Base-by-base conservation (phyloP, 2,888 invertebrate genomes). In the Mechanitis messenoides region DNA sequence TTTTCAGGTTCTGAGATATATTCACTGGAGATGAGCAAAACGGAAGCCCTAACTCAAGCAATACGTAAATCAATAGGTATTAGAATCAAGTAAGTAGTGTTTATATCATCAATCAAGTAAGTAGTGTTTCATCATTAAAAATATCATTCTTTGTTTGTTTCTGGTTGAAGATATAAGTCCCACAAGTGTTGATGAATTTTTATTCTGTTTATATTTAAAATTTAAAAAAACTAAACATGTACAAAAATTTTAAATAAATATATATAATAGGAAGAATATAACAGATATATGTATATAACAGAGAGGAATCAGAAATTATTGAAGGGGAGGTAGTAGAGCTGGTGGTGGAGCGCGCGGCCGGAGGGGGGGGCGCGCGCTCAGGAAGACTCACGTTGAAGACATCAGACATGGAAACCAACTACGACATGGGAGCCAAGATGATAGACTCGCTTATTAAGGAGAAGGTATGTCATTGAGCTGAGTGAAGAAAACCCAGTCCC, bases 381-480 rank as follows among this genome's bases (percentile, higher is more conserved):
- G 98, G 98, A 1, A 97, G 99, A 74, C 91, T 99, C 45, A 99
- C 98, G 0, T 89, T 99, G 55, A 99, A 99, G 90, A 99, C 99
- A 0, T 99, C 98, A 0, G 99, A 99, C 83, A 99, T 99, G 99
- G 99, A 99, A 85, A 99, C 99, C 0, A 95, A 98, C 68, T 99
- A 99, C 80, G 99, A 99, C 82, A 92, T 99, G 79, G 99, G 99
- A 2, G 95, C 95, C 58, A 99, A 99, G 91, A 98, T 99, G 94
- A 98, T 99, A 60, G 98, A 99, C 81, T 96, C 97, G 59, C 92
- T 98, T 61, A 94, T 97, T 72, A 98, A 98, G 76, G 98, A 99
- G 77, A 98, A 98, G 91, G 96, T 95, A 68, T 61, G 54, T 60
- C 42, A 9, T 42, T 42, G 6, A 11, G 42, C 38, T 38, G 20